Conservation (phyloP, 2,888 invertebrate species). For the Phragmatobia fuliginosa region DNA sequence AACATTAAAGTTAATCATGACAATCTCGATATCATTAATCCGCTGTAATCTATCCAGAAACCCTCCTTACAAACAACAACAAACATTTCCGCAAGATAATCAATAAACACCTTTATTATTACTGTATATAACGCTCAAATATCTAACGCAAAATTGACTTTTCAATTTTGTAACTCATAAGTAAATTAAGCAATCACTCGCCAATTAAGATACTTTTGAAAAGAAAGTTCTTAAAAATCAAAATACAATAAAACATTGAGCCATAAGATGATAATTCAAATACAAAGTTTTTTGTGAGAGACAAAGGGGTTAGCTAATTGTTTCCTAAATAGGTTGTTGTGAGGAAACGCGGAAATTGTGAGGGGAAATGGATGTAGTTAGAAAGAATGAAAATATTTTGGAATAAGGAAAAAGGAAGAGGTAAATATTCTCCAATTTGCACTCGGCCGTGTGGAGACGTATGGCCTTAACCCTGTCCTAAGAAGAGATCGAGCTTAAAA, state of each 20-base stretch:
- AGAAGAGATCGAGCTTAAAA: too few species aligned
- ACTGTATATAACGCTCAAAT: not conserved
- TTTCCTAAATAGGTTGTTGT: conserved; percentile 28
- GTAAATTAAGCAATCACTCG: not conserved
- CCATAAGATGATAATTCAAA: conserved; percentile 27
- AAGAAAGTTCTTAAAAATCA: conserved; percentile 14
- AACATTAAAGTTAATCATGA: not conserved
- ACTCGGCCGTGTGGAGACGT: too few species aligned
- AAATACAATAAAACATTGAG: conserved; percentile 37
- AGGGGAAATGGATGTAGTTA: conserved; percentile 8
- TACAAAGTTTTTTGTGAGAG: conserved; percentile 28
- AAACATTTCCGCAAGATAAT: not conserved
- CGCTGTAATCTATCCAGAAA: not conserved
- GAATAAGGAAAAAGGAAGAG: not conserved
- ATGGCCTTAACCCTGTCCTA: too few species aligned
- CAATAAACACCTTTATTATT: not conserved
- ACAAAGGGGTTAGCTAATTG: conserved; percentile 34
- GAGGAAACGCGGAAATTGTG: conserved; percentile 15
- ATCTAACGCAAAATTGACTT: not conserved
- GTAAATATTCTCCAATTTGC: too few species aligned
- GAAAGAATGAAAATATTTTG: conserved; percentile 8
- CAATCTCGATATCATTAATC: not conserved
- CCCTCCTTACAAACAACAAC: not conserved
- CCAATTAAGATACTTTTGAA: not conserved
- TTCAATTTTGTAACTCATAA: not conserved